Base-by-base conservation (phyloP, 2,797 vertebrate species). In the Cynodonichthys magdalenae region DNA sequence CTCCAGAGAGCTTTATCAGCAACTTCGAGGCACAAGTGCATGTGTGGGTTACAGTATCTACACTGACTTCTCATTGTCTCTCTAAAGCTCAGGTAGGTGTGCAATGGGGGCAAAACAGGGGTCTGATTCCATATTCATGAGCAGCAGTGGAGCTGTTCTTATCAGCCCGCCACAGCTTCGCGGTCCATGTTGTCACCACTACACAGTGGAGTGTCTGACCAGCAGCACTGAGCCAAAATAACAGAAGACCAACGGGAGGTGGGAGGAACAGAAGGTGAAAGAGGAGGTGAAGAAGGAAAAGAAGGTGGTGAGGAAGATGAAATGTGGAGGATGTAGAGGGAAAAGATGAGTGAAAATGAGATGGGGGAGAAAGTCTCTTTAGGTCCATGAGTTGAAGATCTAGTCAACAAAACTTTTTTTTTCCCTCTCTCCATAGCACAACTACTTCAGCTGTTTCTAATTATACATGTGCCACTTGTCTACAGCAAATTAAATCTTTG, bases 111-210 rank as follows among this genome's bases (percentile, higher is more conserved):
- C 56, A 58, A 64, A 48, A 58, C 31, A 47, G 53, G 46, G 54
- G 31, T 56, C 1, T 12, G 2, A 6, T 31, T 86, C 59, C 75
- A 82, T 85, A 89, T 86, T 80, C 63, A 89, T 74, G 75, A 82
- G 62, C 46, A 3, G 66, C 65, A 59, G 71, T 53, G 36, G 6
- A 54, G 65, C 1, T 14, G 49, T 59, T 79, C 74, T 87, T 89
- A 88, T 88, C 87, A 75, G 63, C 64, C 66, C 9, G 7, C 59
- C 72, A 80, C 81, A 88, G 81, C 71, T 84, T 77, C 50, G 31
- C 59, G 49, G 51, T 66, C 58, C 19, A 3, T 63, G 74, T 69
- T 64, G 77, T 77, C 76, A 50, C 70, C 45, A 45, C 61, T 63
- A 65, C 63, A 51, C 65, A 0, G 9, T 31, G n/a, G 67, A 54